phyloP scores from a whole-genome alignment of 2,113 vertebrate genomes.

The Morone chrysops region DNA sequence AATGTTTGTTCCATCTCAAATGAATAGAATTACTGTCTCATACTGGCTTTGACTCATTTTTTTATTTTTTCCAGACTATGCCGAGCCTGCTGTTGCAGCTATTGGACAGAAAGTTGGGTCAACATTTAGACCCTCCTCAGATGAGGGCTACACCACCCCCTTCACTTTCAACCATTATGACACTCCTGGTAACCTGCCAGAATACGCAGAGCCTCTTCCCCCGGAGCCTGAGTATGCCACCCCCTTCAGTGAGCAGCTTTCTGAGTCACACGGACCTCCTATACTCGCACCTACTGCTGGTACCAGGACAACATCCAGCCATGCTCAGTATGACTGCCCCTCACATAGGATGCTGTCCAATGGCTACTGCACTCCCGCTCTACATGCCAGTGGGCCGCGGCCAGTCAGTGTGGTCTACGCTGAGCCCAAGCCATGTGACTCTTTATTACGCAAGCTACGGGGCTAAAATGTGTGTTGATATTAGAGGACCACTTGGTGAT shows the following conservation, averaged over 20 bases:
- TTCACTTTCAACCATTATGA: constrained; percentile 86
- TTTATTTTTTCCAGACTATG: constrained; percentile 82
- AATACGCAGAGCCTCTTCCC: constrained; percentile 87
- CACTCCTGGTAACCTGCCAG: constrained; percentile 82
- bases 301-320: constrained; percentile 7
- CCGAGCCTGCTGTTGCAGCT: constrained; percentile 82
- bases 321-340: constrained; percentile 82
- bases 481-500: not conserved
- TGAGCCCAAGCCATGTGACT: constrained; percentile 66
- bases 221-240: constrained; percentile 90
- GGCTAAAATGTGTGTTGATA: constrained; percentile 21
- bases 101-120: constrained; percentile 80
- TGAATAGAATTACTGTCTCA: constrained; percentile 2
- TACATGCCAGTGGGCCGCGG: constrained; percentile 10
- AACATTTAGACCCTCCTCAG: constrained; percentile 85
- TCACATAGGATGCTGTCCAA: constrained; percentile 73
- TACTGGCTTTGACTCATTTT: not conserved
- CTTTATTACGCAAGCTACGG: constrained; percentile 52
- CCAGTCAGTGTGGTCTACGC: constrained; percentile 60
- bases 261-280: constrained; percentile 44
- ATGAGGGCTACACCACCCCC: constrained; percentile 86
- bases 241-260: constrained; percentile 82
- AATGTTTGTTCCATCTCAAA: constrained; percentile 1
- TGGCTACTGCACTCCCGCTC: constrained; percentile 79
- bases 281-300: not conserved